Base-by-base conservation (phyloP, 2,888 invertebrate genomes). In the Drosophila sordidula region DNA sequence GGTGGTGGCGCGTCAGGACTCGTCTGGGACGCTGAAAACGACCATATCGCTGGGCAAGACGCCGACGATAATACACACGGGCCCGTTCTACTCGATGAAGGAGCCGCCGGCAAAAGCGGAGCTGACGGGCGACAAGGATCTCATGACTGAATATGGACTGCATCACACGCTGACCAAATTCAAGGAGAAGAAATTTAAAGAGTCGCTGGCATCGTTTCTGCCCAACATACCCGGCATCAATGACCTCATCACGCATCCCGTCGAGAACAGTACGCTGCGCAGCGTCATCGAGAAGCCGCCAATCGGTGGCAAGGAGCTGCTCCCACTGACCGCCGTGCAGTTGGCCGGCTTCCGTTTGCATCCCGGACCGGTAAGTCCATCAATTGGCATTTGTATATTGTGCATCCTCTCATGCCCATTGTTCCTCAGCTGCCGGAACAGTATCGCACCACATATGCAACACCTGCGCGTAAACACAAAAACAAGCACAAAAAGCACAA, bases 141-240 rank as follows among this genome's bases (percentile, higher is more conserved):
- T 99, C 93, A 98, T 99, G 97, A 96, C 96, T 90, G 96, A 97
- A 94, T 97, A 99, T 95, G 97, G 97, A 80, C 94, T 99, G 75
- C 98, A 99, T 93, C 98, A 99, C 93, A 98, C 98, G 18, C 98
- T 98, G 93, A 98, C 97, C 93, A 99, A 98, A 94, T 98, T 98
- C 93, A 98, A 97, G 93, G 98, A 98, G 55, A 98, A 98, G 91
- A 98, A 98, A 93, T 94, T 98, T 14, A 97, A 98, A 91, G 98
- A 99, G 92, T 98, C 98, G 62, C 93, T 99, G 65, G 98, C 98
- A 41, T 98, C 98, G 12, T 99, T 99, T 93, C 94, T 99, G 73
- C 98, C 98, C 18, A 97, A 97, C 92, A 93, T 99, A 59, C 99
- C 99, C 54, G 98, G 99, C 18, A 97, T 98, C 75, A 96, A 98